These are phyloP conservation scores for Melanchra persicariae DNA, from an alignment of 2,888 invertebrate genomes.

Conservation along the genomic window DNA sequence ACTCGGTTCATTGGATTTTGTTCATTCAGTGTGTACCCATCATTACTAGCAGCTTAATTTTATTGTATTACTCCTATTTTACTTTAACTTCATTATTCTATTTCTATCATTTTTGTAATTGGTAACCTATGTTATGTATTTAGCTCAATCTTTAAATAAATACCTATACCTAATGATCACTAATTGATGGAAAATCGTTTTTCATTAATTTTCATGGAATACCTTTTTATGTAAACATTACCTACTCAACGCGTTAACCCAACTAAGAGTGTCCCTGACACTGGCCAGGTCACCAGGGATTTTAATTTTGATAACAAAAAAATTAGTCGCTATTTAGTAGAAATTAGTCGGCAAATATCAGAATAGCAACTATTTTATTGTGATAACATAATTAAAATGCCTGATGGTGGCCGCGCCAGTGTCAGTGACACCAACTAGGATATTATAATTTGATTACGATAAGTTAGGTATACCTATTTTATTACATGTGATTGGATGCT, in stretches of 20 bases:
- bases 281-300: too few species aligned
- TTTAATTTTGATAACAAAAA: too few species aligned
- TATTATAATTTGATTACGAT: background rate
- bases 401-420: too few species aligned
- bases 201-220: constrained; percentile 5
- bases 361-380: too few species aligned
- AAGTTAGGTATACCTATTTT: background rate
- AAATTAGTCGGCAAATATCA: too few species aligned
- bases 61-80: constrained; percentile 29
- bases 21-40: constrained; percentile 6
- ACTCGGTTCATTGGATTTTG: background rate
- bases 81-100: constrained; percentile 32
- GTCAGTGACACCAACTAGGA: too few species aligned
- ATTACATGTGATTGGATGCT: background rate
- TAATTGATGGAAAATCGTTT: constrained; percentile 46
- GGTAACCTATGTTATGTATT: constrained; percentile 60
- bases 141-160: constrained; percentile 69
- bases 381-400: too few species aligned
- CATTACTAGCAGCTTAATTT: constrained; percentile 51
- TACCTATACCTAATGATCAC: constrained; percentile 67
- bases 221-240: background rate
- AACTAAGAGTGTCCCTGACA: too few species aligned
- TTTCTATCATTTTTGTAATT: constrained; percentile 57
- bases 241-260: too few species aligned
- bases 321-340: too few species aligned